Evolutionary conservation across 2,888 invertebrate genomes (phyloP).

Genomic region (Apamea monoglypha): DNA sequence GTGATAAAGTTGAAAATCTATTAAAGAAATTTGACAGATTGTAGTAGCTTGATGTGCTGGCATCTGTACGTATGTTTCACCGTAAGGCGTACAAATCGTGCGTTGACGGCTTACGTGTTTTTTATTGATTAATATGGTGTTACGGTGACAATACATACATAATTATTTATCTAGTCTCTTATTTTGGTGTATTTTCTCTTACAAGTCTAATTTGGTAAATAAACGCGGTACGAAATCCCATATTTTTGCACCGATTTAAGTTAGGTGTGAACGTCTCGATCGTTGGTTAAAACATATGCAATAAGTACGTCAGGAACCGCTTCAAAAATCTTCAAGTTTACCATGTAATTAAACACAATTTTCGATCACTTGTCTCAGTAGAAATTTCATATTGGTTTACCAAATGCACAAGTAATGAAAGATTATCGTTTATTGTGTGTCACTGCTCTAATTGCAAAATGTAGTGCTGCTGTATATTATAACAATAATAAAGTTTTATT

Average conservation of each 20-base stretch:
- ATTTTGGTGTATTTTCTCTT: not conserved
- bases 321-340: not conserved
- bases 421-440: not conserved
- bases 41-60: too few relatives aligned
- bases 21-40: too few relatives aligned
- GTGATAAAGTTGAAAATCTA: too few relatives aligned
- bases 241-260: not conserved
- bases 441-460: not conserved
- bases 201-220: not conserved
- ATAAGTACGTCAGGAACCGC: not conserved
- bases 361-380: not conserved
- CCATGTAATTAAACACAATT: not conserved
- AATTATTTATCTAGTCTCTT: not conserved
- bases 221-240: not conserved
- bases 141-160: not conserved
- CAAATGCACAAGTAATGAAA: not conserved
- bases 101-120: not conserved
- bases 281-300: not conserved
- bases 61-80: too few relatives aligned
- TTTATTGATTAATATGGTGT: slow-evolving; percentile 1
- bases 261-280: not conserved
- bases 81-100: too few relatives aligned
- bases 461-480: not conserved
- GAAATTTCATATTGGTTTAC: not conserved
- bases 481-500: too few relatives aligned